Evolutionary conservation across 2,113 vertebrate genomes (phyloP), one percentile per base, ranked within the genome.

Genomic region (Ictalurus furcatus): DNA sequence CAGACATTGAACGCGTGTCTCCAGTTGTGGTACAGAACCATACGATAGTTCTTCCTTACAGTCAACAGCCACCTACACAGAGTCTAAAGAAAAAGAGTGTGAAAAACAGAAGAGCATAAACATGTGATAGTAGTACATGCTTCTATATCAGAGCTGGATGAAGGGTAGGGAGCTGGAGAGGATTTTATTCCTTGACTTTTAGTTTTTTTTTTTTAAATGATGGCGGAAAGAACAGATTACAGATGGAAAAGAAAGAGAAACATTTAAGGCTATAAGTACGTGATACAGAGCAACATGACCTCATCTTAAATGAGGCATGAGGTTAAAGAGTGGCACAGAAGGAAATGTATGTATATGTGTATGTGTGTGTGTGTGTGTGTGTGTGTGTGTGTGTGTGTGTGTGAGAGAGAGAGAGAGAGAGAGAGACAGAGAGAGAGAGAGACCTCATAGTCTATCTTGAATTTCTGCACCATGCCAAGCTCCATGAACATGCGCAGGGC

Each of bases 11-110:
- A 99, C 78, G 98, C 98, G 0, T 99, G 98, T 93, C 98, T 97
- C 98, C 98, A 99, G 95, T 99, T 99, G 95, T 99, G 98, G 92
- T 99, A 99, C 73, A 98, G 95, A 90, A 99, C 98, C 98, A 98
- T 99, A 44, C 98, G 97, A 85, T 99, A 99, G 95, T 99, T 99
- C 93, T 99, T 99, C 92, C 98, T 96, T 87, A 99, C 98, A 0
- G 98, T 99, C 96, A 99, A 93, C 93, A 99, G 97, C 98, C 98
- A 99, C 92, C 98, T 96, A 96, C 98, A 99, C 90, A 99, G 94
- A 0, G 97, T 99, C 98, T 99, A 95, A 65, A 87, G 52, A 54
- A 23, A 89, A 84, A 28, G 85, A 86, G 90, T 89, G 85, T 90
- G 87, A 82, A n/a, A 79, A 74, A 73, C n/a, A 56, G 78, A 28